Evolutionary conservation across 2,888 invertebrate species (phyloP), one percentile per base, ranked within the genome.

Genomic region (Leptothorax acervorum): DNA sequence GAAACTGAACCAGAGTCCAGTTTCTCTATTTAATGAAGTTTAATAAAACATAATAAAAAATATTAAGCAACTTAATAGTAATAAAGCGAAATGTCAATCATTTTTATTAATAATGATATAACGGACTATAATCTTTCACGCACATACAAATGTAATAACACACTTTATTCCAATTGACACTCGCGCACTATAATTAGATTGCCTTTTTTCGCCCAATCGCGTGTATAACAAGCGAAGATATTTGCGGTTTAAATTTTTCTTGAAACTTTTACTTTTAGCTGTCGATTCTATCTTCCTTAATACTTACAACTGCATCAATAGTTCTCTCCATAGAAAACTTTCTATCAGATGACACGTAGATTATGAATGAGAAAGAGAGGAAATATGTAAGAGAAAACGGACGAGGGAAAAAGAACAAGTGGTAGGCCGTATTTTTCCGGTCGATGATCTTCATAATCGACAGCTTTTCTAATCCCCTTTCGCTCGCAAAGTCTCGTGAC

Each of bases 391-490:
- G 12, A 62, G 42, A 23, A 66, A 82, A 71, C n/a, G 42, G 28
- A 12, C 35, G 75, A 79, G 62, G 53, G 71, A 74, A 63, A 78
- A 74, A 45, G 18, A 73, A 60, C 45, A 71, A 71, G 65, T 31
- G 70, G 45, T 15, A 62, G n/a, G 12, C 31, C 53, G 71, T 87
- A 85, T 81, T 86, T 89, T 90, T 89, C 86, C 86, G 85, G 81
- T 87, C 89, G 79, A n/a, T 83, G 85, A 89, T 89, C 90, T 82
- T 84, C 83, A 73, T 83, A 86, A 86, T 82, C 84, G 76, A 82
- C 81, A 84, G 88, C 84, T 88, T 90, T 87, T 86, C 89, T 85
- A 88, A 90, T 90, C 68, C 42, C 71, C 76, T 82, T 62, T 84
- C 63, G 83, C 84, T 84, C 82, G 66, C 65, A 8, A 42, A 53